These are phyloP conservation scores for Agonopterix arenella DNA, from an alignment of 2,888 invertebrate species.

Conservation along the genomic window DNA sequence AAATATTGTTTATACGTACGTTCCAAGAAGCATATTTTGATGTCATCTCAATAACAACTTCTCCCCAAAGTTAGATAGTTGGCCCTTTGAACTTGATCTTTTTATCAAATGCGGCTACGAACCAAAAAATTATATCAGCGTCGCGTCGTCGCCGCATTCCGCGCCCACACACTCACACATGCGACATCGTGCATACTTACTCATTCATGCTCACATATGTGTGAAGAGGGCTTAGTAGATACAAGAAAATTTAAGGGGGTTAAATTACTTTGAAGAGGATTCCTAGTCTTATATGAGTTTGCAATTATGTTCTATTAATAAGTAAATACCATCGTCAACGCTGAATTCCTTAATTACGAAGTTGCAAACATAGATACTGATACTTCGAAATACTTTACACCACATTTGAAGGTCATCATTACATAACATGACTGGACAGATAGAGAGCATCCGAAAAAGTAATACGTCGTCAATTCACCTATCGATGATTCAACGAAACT, in stretches of 20 bases:
- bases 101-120: constrained; percentile 60
- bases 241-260: background rate
- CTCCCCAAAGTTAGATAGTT: constrained; percentile 5
- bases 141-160: constrained; percentile 48
- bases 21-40: background rate
- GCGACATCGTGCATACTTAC: constrained; percentile 7
- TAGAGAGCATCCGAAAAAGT: too few species aligned
- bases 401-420: too few species aligned
- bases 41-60: background rate
- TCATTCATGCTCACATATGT: constrained; percentile 13
- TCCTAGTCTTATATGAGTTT: too few species aligned
- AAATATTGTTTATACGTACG: background rate
- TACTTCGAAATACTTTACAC: too few species aligned
- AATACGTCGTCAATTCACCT: too few species aligned
- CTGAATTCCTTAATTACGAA: too few species aligned
- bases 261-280: too few species aligned
- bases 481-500: too few species aligned
- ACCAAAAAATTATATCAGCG: constrained; percentile 58
- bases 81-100: constrained; percentile 73
- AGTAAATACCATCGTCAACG: too few species aligned
- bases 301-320: too few species aligned
- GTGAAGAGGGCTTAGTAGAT: constrained; percentile 4
- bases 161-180: constrained; percentile 38
- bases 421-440: too few species aligned
- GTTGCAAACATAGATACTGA: too few species aligned